Evolutionary conservation across 2,888 invertebrate species (phyloP).

Genomic region (Orthonevra nobilis): DNA sequence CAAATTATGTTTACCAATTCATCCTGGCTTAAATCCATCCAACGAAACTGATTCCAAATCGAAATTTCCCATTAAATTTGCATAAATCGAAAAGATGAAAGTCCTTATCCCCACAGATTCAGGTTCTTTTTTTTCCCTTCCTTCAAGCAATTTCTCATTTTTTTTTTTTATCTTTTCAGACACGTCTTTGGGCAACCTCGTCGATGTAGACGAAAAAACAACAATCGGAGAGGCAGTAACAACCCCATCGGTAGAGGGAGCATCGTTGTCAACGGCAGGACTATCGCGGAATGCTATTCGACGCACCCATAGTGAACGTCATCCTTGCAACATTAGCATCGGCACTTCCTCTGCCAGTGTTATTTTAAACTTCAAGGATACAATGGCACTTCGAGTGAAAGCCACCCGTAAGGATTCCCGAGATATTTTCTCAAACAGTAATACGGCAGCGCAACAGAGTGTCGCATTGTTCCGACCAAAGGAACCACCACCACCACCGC

Average conservation of each 20-base stretch:
- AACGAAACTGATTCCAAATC: conserved; percentile 45
- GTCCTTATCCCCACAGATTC: conserved; percentile 13
- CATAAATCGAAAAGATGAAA: conserved; percentile 59
- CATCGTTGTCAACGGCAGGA: conserved; percentile 72
- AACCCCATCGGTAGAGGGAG: too few relatives aligned
- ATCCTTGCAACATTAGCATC: conserved; percentile 71
- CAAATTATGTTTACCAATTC: conserved; percentile 57
- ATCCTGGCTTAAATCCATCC: conserved; percentile 33
- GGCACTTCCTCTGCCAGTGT: conserved; percentile 70
- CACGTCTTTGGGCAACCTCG: conserved; percentile 28
- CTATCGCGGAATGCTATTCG: conserved; percentile 80
- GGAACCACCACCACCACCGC: conserved; percentile 77
- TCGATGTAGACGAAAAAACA: conserved; percentile 5
- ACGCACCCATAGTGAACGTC: conserved; percentile 79
- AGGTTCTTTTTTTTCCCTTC: not conserved
- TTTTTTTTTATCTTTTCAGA: conserved; percentile 26
- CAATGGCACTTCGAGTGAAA: conserved; percentile 89
- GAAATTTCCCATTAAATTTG: conserved; percentile 56
- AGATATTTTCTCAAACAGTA: conserved; percentile 82
- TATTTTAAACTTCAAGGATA: conserved; percentile 84
- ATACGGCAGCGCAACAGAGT: conserved; percentile 65
- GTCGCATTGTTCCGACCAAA: conserved; percentile 77
- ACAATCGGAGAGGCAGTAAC: conserved; percentile 16
- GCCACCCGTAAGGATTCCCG: conserved; percentile 83
- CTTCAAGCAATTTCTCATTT: conserved; percentile 6